Evolutionary conservation across 1,140 invertebrate species (phyloP).

Genomic region (Planococcus citri): DNA sequence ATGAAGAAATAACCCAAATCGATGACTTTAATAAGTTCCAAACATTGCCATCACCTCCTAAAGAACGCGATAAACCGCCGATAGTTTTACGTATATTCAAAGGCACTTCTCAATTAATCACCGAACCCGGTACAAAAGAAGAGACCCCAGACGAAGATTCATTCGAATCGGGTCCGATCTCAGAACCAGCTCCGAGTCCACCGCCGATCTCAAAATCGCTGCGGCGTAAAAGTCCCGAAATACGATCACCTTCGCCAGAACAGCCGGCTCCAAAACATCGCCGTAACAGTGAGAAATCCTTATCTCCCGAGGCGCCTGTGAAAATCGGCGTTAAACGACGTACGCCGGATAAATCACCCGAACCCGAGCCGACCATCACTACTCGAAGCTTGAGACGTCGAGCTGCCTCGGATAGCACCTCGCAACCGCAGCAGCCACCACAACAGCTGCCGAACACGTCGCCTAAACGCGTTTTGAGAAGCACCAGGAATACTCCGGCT

Average conservation of each 20-base stretch:
- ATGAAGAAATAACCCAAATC: neutral
- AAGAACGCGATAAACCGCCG: slow-evolving; percentile 44
- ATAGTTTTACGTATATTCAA: slow-evolving; percentile 54
- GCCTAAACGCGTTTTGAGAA: neutral
- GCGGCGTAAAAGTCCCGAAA: neutral
- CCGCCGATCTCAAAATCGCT: neutral
- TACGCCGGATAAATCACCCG: neutral
- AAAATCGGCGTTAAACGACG: neutral
- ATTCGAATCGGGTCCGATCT: slow-evolving; percentile 34
- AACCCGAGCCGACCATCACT: slow-evolving; percentile 23
- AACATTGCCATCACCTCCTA: slow-evolving; percentile 25
- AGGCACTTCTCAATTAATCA: slow-evolving; percentile 39
- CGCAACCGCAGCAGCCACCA: no score
- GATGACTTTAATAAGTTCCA: neutral
- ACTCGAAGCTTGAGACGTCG: slow-evolving; percentile 22
- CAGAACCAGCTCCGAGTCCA: slow-evolving; percentile 12
- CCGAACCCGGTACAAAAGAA: slow-evolving; percentile 20
- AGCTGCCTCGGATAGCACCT: neutral
- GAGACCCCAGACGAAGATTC: slow-evolving; percentile 29
- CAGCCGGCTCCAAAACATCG: slow-evolving; percentile 21
- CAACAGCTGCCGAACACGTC: neutral
- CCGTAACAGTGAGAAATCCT: slow-evolving; percentile 22
- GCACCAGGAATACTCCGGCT: neutral
- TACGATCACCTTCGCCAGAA: neutral
- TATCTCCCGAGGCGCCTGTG: neutral